Base-by-base conservation (phyloP, 2,113 vertebrate genomes). In the Ctenodactylus gundi region DNA sequence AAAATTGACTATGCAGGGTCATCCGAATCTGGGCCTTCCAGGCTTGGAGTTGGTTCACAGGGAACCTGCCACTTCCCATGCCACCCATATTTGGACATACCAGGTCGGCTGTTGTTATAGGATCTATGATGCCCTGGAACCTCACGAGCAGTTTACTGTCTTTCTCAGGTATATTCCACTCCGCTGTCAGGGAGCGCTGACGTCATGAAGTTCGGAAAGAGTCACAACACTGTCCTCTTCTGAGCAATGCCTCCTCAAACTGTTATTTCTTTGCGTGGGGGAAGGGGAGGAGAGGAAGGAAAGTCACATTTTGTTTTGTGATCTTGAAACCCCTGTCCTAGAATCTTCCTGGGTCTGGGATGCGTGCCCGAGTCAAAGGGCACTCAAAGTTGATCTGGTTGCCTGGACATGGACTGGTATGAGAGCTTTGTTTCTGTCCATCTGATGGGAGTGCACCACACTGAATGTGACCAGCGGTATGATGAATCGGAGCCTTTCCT, bases 61-160 rank as follows among this genome's bases (percentile, higher is more conserved):
- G n/a, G n/a, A n/a, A n/a, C 58, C 62, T 34, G 27, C 70, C 62
- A 41, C 64, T 62, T 83, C 23, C 68, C n/a, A 29, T 0, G 3
- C 39, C 46, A 7, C 82, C 58, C 0, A 0, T 15, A 29, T 49
- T 57, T 68, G 49, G 41, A 41, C 44, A 21, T 3, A 34, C 0
- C 41, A 21, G 18, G 34, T 27, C 34, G 34, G 15, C 27, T 0
- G 10, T 39, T 72, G 46, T 85, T 55, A 23, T 57, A 89, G 29
- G 27, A 14, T 12, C 55, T 70, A 0, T 31, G 76, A 87, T 65
- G 10, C 46, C 18, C 27, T 34, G 31, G 58, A 39, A 68, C 90
- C 80, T 86, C 53, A 55, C 34, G 51, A 78, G 44, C 25, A 9
- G 10, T 31, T 20, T 9, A 4, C 39, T 17, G 94, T 23, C 70